Conservation (phyloP, 2,888 invertebrate species). For the Drosophila rubida region DNA sequence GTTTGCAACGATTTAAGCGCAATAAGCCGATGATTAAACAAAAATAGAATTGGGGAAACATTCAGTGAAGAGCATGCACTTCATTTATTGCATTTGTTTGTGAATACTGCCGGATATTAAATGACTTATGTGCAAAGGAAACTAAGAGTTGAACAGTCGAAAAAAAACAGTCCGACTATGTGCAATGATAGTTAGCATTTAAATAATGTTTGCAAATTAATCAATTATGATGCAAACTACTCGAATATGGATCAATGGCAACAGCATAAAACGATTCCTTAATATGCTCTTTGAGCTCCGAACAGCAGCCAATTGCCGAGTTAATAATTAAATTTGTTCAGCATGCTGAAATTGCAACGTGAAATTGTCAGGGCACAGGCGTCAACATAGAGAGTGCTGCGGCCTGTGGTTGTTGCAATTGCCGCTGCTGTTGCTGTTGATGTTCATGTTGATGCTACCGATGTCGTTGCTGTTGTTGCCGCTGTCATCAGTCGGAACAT, state of each 20-base stretch:
- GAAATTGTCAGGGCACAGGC: slow-evolving; percentile 28
- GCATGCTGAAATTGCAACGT: slow-evolving; percentile 1
- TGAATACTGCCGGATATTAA: background rate
- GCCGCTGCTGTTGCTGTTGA: slow-evolving; percentile 11
- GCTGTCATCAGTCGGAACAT: slow-evolving; percentile 21
- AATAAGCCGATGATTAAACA: background rate
- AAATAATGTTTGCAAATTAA: background rate
- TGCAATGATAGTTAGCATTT: background rate
- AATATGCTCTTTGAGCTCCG: background rate
- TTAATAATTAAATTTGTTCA: slow-evolving; percentile 33
- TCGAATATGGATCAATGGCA: background rate
- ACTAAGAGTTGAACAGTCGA: background rate
- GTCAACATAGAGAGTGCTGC: slow-evolving; percentile 27
- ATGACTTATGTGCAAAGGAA: background rate
- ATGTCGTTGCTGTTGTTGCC: slow-evolving; percentile 32
- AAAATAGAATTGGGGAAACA: background rate
- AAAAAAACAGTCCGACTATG: no score
- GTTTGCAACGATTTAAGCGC: background rate
- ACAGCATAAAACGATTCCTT: background rate
- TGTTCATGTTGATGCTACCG: slow-evolving; percentile 32
- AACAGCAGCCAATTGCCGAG: background rate
- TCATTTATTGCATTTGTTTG: background rate
- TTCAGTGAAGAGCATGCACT: no score
- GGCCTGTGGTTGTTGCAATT: slow-evolving; percentile 35
- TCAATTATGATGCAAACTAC: background rate